A percentile compares a stretch with the other conserved stretches of the same genome.
Conservation (phyloP, 2,888 invertebrate species). For the Eilema depressum region DNA sequence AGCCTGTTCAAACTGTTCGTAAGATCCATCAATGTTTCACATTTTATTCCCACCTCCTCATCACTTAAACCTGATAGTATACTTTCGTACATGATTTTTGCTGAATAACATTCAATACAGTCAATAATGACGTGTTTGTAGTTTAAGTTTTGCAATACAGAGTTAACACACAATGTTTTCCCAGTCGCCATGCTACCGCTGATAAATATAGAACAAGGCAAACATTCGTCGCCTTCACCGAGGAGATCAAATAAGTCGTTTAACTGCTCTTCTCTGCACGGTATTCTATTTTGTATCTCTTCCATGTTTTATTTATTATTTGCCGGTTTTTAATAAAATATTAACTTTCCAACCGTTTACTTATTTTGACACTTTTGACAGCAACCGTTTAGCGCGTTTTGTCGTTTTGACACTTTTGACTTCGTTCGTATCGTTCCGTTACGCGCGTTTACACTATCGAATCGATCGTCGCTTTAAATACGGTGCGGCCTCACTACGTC, state of each 20-base stretch:
- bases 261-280: slow-evolving; percentile 83
- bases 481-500: slow-evolving; percentile 54
- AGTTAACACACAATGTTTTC: slow-evolving; percentile 90
- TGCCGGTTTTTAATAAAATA: slow-evolving; percentile 8
- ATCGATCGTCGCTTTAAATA: background rate
- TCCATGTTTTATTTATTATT: slow-evolving; percentile 76
- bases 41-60: slow-evolving; percentile 80
- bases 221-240: slow-evolving; percentile 87
- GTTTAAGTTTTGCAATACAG: slow-evolving; percentile 86
- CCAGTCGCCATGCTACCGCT: slow-evolving; percentile 95
- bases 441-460: slow-evolving; percentile 26
- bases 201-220: slow-evolving; percentile 91
- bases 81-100: slow-evolving; percentile 92
- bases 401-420: slow-evolving; percentile 19
- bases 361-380: slow-evolving; percentile 36
- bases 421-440: slow-evolving; percentile 49
- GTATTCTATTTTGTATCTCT: slow-evolving; percentile 76
- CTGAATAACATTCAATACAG: slow-evolving; percentile 93
- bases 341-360: slow-evolving; percentile 6
- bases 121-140: slow-evolving; percentile 90
- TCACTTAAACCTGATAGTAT: slow-evolving; percentile 88
- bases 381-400: slow-evolving; percentile 17
- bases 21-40: slow-evolving; percentile 91
- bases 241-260: slow-evolving; percentile 81
- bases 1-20: slow-evolving; percentile 80